These are phyloP conservation scores for Agriotes lineatus DNA, from an alignment of 2,888 invertebrate species.

Conservation along the genomic window DNA sequence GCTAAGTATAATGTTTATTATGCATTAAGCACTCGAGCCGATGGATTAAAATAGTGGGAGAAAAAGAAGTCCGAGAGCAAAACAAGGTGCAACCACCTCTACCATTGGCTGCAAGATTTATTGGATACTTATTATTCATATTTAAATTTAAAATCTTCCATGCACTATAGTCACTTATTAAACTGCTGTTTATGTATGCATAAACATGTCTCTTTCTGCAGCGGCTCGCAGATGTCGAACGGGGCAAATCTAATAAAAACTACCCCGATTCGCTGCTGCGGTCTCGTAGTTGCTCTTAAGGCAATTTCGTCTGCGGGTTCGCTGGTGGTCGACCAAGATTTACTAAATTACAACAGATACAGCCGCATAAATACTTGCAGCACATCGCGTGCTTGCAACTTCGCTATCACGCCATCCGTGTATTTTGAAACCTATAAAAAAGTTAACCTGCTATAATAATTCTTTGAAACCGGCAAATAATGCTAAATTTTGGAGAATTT, in stretches of 20 bases:
- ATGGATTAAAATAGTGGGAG: constrained; percentile 4
- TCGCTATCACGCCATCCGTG: constrained; percentile 17
- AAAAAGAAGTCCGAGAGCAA: background rate
- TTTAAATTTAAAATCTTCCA: constrained; percentile 5
- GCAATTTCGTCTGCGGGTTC: constrained; percentile 34
- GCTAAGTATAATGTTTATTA: constrained; percentile 4
- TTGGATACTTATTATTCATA: constrained; percentile 10
- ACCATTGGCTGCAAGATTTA: constrained; percentile 7
- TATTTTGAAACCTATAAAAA: constrained; percentile 23
- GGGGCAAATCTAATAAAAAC: background rate
- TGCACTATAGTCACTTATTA: constrained; percentile 14
- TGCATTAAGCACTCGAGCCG: constrained; percentile 6
- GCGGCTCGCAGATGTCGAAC: background rate
- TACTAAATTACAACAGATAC: constrained; percentile 15
- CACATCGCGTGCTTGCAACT: constrained; percentile 26
- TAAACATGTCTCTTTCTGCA: background rate
- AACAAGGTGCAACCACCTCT: background rate
- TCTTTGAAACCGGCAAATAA: background rate
- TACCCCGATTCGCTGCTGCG: background rate
- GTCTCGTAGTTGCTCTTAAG: background rate
- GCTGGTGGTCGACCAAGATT: constrained; percentile 29
- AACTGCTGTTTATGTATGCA: constrained; percentile 11
- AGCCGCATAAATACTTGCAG: constrained; percentile 28
- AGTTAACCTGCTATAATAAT: background rate
- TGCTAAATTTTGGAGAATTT: background rate